Evolutionary conservation across 2,888 invertebrate species (phyloP).

Genomic region (Clivina fossor): DNA sequence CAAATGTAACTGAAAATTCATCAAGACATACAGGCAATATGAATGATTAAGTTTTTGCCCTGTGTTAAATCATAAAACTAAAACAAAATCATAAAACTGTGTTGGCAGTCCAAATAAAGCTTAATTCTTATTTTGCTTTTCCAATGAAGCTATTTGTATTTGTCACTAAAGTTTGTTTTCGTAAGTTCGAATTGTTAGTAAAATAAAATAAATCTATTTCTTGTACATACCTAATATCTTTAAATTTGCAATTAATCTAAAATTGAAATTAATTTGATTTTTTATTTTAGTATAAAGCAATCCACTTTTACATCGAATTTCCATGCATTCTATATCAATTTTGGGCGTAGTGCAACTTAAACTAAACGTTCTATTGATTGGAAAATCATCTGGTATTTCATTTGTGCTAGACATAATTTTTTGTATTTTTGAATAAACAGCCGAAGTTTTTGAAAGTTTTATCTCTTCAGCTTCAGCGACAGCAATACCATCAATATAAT

Average conservation of each 20-base stretch:
- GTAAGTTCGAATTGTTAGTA: too few species aligned
- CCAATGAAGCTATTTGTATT: too few species aligned
- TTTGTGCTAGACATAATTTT: slow-evolving; percentile 19
- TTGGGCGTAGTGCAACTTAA: slow-evolving; percentile 1
- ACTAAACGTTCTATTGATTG: slow-evolving; percentile 13
- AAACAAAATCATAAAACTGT: too few species aligned
- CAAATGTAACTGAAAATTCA: too few species aligned
- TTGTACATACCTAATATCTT: slow-evolving; percentile 40
- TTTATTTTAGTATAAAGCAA: slow-evolving; percentile 31
- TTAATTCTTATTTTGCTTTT: too few species aligned
- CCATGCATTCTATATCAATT: slow-evolving; percentile 13
- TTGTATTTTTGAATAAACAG: slow-evolving; percentile 11
- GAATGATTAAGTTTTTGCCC: too few species aligned
- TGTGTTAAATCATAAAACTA: too few species aligned
- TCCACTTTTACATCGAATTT: slow-evolving; percentile 12
- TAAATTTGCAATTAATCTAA: slow-evolving; percentile 38
- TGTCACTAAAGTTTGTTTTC: too few species aligned
- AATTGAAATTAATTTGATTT: slow-evolving; percentile 36
- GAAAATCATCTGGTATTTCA: slow-evolving; percentile 5
- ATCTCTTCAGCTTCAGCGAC: slow-evolving; percentile 2
- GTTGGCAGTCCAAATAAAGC: too few species aligned
- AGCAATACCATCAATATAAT: too few species aligned
- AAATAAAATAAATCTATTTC: too few species aligned
- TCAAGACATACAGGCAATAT: too few species aligned
- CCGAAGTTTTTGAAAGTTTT: background rate